These are phyloP conservation scores for Halichoerus grypus DNA, from an alignment of 2,113 vertebrate species.

Conservation along the genomic window DNA sequence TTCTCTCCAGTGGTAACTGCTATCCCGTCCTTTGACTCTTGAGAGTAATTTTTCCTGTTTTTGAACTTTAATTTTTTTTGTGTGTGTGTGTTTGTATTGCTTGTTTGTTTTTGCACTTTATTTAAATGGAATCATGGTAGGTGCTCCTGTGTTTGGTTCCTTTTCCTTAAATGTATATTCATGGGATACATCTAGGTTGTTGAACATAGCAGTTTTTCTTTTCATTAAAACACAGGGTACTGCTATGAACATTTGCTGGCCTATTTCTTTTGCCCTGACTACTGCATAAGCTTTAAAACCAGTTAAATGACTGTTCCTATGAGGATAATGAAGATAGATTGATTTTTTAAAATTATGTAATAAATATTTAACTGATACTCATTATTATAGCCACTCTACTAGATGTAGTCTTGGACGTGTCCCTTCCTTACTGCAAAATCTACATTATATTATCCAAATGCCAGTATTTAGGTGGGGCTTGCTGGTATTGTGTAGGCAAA, in stretches of 20 bases:
- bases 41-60: neutral
- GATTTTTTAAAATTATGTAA: neutral
- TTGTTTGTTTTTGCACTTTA: neutral
- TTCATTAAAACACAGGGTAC: neutral
- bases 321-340: neutral
- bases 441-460: neutral
- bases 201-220: neutral
- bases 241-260: neutral
- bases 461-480: neutral
- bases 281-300: neutral
- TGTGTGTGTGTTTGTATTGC: neutral
- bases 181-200: neutral
- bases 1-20: neutral
- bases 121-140: neutral
- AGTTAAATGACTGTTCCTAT: neutral
- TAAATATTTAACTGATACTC: slow-evolving; percentile 16
- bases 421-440: neutral
- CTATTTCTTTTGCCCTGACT: neutral
- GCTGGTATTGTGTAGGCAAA: neutral
- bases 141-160: neutral
- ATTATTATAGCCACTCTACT: neutral
- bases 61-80: neutral
- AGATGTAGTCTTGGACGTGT: neutral
- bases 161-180: neutral
- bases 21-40: neutral